Evolutionary conservation across 2,113 vertebrate species (phyloP), one percentile per base, ranked within the genome.

Genomic region (Morone chrysops): DNA sequence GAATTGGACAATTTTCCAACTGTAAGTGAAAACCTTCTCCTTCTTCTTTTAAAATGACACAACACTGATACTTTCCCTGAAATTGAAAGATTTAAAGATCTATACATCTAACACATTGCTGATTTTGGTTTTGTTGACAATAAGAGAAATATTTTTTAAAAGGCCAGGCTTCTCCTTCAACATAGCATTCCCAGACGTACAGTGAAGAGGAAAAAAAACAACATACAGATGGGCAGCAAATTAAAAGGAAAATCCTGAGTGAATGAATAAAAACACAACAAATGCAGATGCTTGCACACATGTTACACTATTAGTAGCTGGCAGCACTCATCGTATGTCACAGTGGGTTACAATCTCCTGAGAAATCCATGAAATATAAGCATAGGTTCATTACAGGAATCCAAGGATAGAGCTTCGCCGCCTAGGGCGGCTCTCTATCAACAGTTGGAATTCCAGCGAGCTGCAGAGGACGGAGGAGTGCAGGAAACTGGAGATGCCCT

Each of bases 401-500:
- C 20, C 14, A 18, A 57, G 75, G 75, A 92, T 2, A 41, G 59
- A 20, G 57, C 50, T 71, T 5, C 61, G 81, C 54, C 0, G 81
- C 90, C 83, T 12, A 57, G 13, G 81, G 90, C 86, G 2, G 14
- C 60, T 51, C 50, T 78, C 86, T 6, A 63, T 90, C 91, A 89
- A 48, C 90, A 77, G 79, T 25, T 65, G 78, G 91, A 86, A 89
- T 87, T 84, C 75, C 75, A 81, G 12, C 0, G 61, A 59, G 62
- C 56, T 60, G 73, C 59, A 43, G 77, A 75, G 79, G 78, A 88
- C 22, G 22, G 63, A 41, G 77, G 75, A 22, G n/a, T 3, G 72
- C 68, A 69, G 85, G 88, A 92, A 91, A 91, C 81, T 47, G 81
- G 90, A 90, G 88, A 87, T 14, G 77, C 54, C 61, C 75, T 83